Conservation (phyloP, 2,797 vertebrate species). For the Anabas testudineus region DNA sequence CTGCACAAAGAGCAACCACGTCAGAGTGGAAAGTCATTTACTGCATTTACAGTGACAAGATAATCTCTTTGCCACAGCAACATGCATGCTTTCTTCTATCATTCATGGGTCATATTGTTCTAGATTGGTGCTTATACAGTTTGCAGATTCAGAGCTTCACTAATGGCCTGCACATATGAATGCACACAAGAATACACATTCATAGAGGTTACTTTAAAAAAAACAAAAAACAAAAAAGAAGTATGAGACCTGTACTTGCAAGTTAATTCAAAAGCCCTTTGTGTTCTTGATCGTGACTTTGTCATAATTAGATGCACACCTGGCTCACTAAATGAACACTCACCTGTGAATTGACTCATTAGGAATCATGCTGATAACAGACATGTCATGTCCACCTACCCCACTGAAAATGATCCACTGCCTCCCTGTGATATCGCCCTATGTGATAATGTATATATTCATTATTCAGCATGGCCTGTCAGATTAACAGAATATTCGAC, state of each 20-base stretch:
- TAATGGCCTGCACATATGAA: conserved; percentile 45
- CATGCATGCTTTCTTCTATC: conserved; percentile 54
- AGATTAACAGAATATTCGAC: conserved; percentile 69
- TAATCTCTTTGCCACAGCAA: conserved; percentile 45
- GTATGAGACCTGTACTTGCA: neutral
- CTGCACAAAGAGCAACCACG: conserved; percentile 19
- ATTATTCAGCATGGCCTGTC: conserved; percentile 71
- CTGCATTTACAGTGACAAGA: conserved; percentile 44
- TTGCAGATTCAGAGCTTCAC: conserved; percentile 44
- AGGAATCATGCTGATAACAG: conserved; percentile 62
- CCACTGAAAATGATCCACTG: conserved; percentile 46
- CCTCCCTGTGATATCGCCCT: conserved; percentile 56
- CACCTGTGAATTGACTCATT: conserved; percentile 69
- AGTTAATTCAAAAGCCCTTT: conserved; percentile 19
- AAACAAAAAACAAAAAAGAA: conserved; percentile 2
- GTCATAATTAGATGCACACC: conserved; percentile 39
- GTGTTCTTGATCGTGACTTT: conserved; percentile 20
- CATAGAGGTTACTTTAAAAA: conserved; percentile 22
- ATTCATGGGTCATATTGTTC: conserved; percentile 63
- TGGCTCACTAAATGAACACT: conserved; percentile 19
- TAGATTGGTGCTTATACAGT: conserved; percentile 51
- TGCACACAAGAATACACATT: conserved; percentile 19
- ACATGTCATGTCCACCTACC: conserved; percentile 49
- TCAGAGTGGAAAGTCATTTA: conserved; percentile 39
- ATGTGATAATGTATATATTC: conserved; percentile 75